Evolutionary conservation across 2,113 vertebrate genomes (phyloP), one percentile per base, ranked within the genome.

Genomic region (Xenopus borealis): DNA sequence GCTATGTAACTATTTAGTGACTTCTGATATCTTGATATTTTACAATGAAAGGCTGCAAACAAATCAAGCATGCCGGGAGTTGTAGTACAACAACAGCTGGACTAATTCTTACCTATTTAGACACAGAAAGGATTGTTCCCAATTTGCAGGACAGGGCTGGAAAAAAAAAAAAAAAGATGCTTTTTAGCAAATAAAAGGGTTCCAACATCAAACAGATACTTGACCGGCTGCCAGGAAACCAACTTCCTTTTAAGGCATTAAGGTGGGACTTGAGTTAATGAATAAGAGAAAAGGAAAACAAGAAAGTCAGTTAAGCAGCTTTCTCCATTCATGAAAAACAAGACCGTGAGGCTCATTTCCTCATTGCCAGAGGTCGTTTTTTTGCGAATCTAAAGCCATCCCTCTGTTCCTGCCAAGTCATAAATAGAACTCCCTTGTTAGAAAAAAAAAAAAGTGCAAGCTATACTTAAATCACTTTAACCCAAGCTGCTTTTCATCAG

Each of bases 151-250:
- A 47, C 68, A 0, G 3, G 40, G 20, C 81, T 83, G 84, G 84
- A 83, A 81, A 81, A 87, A 84, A 27, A 27, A 27, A 27, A 27
- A 84, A 85, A 85, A 84, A 82, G 83, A 86, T 86, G 85, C 82
- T 86, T 88, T 88, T 85, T 84, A 86, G 82, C 79, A 86, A 86
- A 85, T 86, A 84, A 86, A 85, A 86, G 86, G 81, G 84, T 85
- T 81, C 83, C 85, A 82, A 86, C 86, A 88, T 88, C 86, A 88
- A 88, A 88, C 86, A 88, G 86, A 88, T 86, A 86, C 82, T 88
- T 86, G 82, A 85, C 81, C 65, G 79, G 83, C 83, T 85, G 86
- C 86, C 86, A 88, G 84, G 85, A 83, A 86, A 86, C 85, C 69
- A 81, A 81, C 82, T 83, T 83, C 83, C 85, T 86, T 88, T 79